Base-by-base conservation (phyloP, 2,888 invertebrate genomes). In the Andrena chrysosceles region DNA sequence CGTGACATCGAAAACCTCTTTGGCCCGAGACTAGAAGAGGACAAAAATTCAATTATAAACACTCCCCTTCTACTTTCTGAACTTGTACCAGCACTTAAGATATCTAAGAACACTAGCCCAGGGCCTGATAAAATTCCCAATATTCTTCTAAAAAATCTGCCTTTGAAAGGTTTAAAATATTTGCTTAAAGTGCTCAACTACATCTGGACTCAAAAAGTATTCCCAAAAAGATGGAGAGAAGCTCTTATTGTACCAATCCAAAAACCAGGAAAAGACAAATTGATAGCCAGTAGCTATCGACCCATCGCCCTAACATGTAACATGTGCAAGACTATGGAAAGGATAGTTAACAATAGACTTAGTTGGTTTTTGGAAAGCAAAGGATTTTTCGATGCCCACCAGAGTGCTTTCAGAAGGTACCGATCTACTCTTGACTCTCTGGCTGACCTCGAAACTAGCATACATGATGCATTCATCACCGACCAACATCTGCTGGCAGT, bases 91-190 rank as follows among this genome's bases (percentile, higher is more conserved):
- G 42, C 49, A 10, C 29, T 60, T 4, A 29, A 49, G 2, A 1
- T 13, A 2, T 20, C 8, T 6, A 80, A 80, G 62, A 79, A 73
- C n/a, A 60, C 63, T 0, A 72, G 68, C 35, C 83, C 86, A 4
- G 86, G 83, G 0, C 86, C 85, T 0, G 87, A 89, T 35, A 67
- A 54, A 20, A 86, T 87, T 4, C 76, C 83, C 0, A 81, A 76
- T 13, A 67, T 77, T 0, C 56, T 89, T 7, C 75, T 84, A 0
- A 66, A 59, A 29, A 48, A 72, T 6, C 56, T 80, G 0, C 66
- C 81, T 23, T 13, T 10, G 4, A 64, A 31, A 60, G 72, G 20
- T 0, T 20, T 59, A 20, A 1, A 26, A 5, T 52, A 59, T 6
- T 23, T 87, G 0, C 26, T 82, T 23, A 62, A 85, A 80, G 29